These are phyloP conservation scores for Balaenoptera acutorostrata DNA, from an alignment of 2,113 vertebrate genomes.

Conservation along the genomic window DNA sequence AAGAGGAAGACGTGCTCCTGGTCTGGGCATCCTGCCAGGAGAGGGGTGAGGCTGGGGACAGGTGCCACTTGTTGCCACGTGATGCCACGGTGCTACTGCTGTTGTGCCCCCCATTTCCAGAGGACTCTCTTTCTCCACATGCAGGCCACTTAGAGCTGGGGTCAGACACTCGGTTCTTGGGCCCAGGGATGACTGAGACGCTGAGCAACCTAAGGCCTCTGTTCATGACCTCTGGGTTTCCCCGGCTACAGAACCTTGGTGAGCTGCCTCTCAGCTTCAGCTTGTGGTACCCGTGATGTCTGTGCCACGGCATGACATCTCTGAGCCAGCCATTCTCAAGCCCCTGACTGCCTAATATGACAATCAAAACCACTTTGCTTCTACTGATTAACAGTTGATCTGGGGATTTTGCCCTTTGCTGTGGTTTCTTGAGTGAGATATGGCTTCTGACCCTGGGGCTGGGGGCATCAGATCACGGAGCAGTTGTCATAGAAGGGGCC, in stretches of 20 bases:
- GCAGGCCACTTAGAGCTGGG: neutral
- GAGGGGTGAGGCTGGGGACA: fast-evolving
- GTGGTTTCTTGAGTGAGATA: neutral
- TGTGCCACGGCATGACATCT: neutral
- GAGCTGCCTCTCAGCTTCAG: neutral
- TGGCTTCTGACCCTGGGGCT: neutral
- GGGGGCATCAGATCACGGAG: too few relatives aligned
- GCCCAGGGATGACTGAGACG: neutral
- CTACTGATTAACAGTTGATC: too few relatives aligned
- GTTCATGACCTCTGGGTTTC: neutral
- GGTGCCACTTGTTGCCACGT: fast-evolving
- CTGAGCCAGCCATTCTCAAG: neutral
- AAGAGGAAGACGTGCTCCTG: neutral
- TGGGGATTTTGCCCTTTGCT: neutral
- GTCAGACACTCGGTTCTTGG: neutral
- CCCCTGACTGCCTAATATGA: fast-evolving
- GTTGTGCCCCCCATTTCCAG: fast-evolving
- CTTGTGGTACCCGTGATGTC: fast-evolving
- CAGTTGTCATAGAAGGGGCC: neutral
- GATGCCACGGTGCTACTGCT: fast-evolving
- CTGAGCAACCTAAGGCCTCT: neutral
- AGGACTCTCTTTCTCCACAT: neutral
- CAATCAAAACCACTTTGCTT: neutral
- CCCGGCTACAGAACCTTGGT: fast-evolving
- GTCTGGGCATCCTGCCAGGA: neutral